Percentiles rank a stretch among this genome's conserved stretches.
phyloP scores from a whole-genome alignment of 2,888 invertebrate genomes.

The Cephus spinipes region DNA sequence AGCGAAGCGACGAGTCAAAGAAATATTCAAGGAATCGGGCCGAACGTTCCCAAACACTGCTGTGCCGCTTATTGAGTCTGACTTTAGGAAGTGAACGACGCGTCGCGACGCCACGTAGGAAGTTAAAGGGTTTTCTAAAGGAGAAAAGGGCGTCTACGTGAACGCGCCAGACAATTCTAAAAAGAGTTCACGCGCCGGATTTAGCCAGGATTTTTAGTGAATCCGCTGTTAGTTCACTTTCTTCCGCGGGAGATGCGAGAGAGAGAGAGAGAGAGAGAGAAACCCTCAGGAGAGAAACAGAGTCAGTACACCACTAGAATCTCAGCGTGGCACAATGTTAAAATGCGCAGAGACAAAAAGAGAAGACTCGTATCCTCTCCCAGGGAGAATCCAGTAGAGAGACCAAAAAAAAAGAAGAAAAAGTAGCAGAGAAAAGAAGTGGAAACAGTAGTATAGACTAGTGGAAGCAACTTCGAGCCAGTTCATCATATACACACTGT shows the following conservation, averaged over 20 bases:
- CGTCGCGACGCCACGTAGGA: background rate
- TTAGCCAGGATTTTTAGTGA: constrained; percentile 47
- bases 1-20: background rate
- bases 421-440: constrained; percentile 7
- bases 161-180: constrained; percentile 49
- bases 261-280: constrained; percentile 9
- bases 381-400: constrained; percentile 11
- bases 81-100: background rate
- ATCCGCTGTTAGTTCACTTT: constrained; percentile 39
- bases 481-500: background rate
- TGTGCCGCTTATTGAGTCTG: background rate
- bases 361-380: constrained; percentile 12
- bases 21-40: background rate
- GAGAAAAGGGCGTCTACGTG: constrained; percentile 4
- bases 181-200: constrained; percentile 50
- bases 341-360: background rate
- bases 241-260: constrained; percentile 14
- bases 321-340: background rate
- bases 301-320: background rate
- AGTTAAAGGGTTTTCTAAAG: constrained; percentile 4
- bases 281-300: background rate
- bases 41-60: background rate
- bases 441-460: constrained; percentile 2
- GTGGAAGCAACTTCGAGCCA: constrained; percentile 4
- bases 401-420: background rate